Evolutionary conservation across 2,113 vertebrate species (phyloP).

Genomic region (Mustela nigripes): DNA sequence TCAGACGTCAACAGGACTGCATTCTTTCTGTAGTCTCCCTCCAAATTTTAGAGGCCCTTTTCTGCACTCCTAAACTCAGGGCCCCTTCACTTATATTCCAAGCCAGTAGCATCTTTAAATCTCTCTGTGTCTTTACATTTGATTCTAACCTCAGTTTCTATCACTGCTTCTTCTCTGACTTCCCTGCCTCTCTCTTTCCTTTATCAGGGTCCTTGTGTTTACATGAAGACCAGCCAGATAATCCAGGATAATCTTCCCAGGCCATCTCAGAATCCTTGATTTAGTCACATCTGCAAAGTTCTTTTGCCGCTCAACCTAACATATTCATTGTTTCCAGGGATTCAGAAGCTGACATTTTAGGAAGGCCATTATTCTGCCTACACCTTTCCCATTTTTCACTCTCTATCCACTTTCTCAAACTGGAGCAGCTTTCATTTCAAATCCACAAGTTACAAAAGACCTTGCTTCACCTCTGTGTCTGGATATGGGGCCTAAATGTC

Average conservation of each 20-base stretch:
- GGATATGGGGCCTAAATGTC: neutral
- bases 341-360: neutral
- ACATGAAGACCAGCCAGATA: neutral
- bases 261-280: neutral
- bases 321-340: neutral
- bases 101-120: neutral
- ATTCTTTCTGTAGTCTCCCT: neutral
- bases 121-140: neutral
- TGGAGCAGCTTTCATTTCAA: neutral
- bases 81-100: neutral
- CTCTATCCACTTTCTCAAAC: neutral
- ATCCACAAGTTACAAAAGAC: neutral
- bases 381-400: neutral
- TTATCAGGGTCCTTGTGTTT: neutral
- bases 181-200: neutral
- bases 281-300: neutral
- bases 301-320: neutral
- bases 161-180: neutral
- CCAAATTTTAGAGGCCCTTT: neutral
- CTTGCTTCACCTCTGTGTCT: neutral
- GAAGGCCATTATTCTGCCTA: neutral
- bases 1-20: neutral
- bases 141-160: neutral
- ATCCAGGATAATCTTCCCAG: neutral
- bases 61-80: neutral